Evolutionary conservation across 2,888 invertebrate genomes (phyloP).

Genomic region (Athalia circularis): DNA sequence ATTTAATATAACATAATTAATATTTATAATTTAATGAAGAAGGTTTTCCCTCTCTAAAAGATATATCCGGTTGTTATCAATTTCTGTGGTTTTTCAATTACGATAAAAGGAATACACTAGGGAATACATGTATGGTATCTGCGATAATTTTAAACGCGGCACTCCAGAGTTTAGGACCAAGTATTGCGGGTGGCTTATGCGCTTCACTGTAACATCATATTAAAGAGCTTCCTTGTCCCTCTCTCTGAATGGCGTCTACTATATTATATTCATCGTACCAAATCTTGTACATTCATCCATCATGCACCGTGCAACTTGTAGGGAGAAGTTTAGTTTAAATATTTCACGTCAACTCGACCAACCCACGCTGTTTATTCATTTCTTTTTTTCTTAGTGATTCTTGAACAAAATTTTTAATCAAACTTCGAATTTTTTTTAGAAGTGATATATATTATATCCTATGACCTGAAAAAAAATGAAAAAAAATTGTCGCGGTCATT

Average conservation of each 20-base stretch:
- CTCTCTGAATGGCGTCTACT: conserved; percentile 64
- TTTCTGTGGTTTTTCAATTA: neutral
- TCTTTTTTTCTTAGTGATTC: too few relatives aligned
- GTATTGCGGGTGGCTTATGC: conserved; percentile 51
- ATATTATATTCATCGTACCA: conserved; percentile 46
- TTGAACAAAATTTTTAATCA: too few relatives aligned
- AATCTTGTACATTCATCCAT: neutral
- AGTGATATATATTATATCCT: too few relatives aligned
- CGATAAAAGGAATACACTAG: neutral
- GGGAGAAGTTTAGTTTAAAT: too few relatives aligned
- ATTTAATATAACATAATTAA: too few relatives aligned
- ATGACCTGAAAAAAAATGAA: too few relatives aligned
- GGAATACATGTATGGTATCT: neutral
- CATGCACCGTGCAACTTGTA: neutral
- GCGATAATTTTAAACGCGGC: conserved; percentile 55
- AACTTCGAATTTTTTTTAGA: too few relatives aligned
- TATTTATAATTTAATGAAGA: too few relatives aligned
- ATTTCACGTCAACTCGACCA: too few relatives aligned
- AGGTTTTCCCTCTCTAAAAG: too few relatives aligned
- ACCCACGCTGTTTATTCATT: too few relatives aligned
- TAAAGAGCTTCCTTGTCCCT: conserved; percentile 66
- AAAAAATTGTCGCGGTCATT: too few relatives aligned
- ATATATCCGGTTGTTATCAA: neutral
- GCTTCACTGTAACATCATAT: conserved; percentile 60
- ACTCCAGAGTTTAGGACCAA: conserved; percentile 66